These are phyloP conservation scores for Hymenopus coronatus DNA, from an alignment of 2,888 invertebrate species.

Conservation along the genomic window DNA sequence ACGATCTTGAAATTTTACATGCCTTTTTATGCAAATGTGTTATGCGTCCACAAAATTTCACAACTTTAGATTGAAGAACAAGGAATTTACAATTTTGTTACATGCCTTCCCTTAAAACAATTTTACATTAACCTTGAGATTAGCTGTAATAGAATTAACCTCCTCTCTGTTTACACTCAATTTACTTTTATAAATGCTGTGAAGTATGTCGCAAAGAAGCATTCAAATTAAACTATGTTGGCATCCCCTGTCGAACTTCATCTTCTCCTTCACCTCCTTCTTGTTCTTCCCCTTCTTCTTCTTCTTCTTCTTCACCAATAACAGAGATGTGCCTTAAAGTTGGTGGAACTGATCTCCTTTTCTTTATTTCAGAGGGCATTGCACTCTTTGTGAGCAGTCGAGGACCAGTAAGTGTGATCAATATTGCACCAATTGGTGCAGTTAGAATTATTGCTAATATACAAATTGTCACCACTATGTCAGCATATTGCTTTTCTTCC, in stretches of 20 bases:
- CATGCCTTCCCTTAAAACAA: no score
- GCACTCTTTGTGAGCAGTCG: constrained; percentile 74
- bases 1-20: no score
- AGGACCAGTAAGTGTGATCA: constrained; percentile 77
- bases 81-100: no score
- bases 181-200: background rate
- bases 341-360: constrained; percentile 75
- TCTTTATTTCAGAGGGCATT: constrained; percentile 48
- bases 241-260: no score
- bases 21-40: no score
- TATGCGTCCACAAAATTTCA: no score
- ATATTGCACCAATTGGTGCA: constrained; percentile 78
- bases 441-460: constrained; percentile 81
- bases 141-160: background rate
- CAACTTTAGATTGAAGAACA: no score
- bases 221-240: background rate
- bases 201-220: background rate
- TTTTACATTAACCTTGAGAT: no score
- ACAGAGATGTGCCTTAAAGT: constrained; percentile 84
- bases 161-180: background rate
- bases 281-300: constrained; percentile 36
- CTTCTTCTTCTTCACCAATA: constrained; percentile 77
- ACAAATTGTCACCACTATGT: constrained; percentile 71
- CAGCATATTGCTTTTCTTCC: constrained; percentile 47
- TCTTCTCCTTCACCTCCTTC: no score